Conservation (phyloP, 2,888 invertebrate genomes). For the Vannuccia rotundouncinata region DNA sequence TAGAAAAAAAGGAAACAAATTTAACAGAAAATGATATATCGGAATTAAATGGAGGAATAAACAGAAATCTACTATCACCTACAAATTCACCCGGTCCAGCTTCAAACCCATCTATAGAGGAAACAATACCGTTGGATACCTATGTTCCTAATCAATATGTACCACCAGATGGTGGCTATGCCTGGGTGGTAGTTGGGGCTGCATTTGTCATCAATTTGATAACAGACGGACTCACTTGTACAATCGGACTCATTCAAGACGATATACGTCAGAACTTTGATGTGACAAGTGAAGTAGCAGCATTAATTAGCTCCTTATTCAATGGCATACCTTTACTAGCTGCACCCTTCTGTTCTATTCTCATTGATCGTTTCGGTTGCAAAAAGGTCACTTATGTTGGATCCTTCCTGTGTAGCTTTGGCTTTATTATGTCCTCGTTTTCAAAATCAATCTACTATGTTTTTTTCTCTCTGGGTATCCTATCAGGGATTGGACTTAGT, state of each 20-base stretch:
- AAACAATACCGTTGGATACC: no score
- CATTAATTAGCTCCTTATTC: neutral
- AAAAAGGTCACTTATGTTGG: neutral
- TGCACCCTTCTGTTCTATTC: neutral
- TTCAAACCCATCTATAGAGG: no score
- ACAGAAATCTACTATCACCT: no score
- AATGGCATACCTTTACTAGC: neutral
- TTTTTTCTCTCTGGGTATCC: neutral
- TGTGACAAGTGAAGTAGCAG: neutral
- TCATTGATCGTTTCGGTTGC: neutral
- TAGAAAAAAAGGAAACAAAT: no score
- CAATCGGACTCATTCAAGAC: neutral
- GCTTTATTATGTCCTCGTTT: neutral
- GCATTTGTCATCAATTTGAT: neutral
- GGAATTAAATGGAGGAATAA: no score
- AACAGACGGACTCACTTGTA: neutral
- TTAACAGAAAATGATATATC: no score
- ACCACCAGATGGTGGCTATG: constrained; percentile 13
- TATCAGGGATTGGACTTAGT: neutral
- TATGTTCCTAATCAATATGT: no score
- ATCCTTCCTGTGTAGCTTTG: neutral
- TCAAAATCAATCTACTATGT: neutral
- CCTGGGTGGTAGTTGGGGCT: constrained; percentile 2
- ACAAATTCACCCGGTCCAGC: no score
- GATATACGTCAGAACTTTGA: neutral